Evolutionary conservation across 2,888 invertebrate genomes (phyloP).

Genomic region (Acleris sparsana): DNA sequence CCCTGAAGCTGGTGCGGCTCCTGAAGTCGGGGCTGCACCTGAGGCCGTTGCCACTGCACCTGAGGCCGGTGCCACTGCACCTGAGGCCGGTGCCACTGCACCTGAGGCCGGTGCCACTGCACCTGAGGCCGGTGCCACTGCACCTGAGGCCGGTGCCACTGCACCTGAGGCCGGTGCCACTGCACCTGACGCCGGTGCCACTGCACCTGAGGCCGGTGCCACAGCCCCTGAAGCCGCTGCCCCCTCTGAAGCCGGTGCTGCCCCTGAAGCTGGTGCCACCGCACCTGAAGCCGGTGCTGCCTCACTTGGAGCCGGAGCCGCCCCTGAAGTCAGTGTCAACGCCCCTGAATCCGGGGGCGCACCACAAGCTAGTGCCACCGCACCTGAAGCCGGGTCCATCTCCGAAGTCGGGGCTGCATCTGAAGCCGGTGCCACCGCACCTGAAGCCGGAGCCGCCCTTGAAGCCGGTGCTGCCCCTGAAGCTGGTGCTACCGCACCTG

Average conservation of each 20-base stretch:
- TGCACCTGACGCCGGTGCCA: too few relatives aligned
- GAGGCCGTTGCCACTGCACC: too few relatives aligned
- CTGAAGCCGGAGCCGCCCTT: conserved; percentile 9
- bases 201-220: too few relatives aligned
- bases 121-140: conserved; percentile 44
- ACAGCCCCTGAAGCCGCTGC: too few relatives aligned
- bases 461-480: too few relatives aligned
- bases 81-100: background rate
- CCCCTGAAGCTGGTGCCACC: background rate
- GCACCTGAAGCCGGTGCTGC: background rate
- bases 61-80: background rate
- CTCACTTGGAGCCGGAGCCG: too few relatives aligned
- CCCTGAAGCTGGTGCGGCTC: background rate
- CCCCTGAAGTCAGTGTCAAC: too few relatives aligned
- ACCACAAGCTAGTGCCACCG: conserved; percentile 24
- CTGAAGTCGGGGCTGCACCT: too few relatives aligned
- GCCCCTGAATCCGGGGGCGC: background rate
- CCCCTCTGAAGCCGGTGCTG: too few relatives aligned
- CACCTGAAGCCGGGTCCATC: conserved; percentile 46
- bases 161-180: background rate
- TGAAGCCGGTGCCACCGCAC: conserved; percentile 12
- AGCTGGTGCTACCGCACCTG: background rate
- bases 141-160: conserved; percentile 13
- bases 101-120: conserved; percentile 37
- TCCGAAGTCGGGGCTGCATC: conserved; percentile 14